Conservation (phyloP, 2,113 vertebrate genomes). For the Ctenodactylus gundi region DNA sequence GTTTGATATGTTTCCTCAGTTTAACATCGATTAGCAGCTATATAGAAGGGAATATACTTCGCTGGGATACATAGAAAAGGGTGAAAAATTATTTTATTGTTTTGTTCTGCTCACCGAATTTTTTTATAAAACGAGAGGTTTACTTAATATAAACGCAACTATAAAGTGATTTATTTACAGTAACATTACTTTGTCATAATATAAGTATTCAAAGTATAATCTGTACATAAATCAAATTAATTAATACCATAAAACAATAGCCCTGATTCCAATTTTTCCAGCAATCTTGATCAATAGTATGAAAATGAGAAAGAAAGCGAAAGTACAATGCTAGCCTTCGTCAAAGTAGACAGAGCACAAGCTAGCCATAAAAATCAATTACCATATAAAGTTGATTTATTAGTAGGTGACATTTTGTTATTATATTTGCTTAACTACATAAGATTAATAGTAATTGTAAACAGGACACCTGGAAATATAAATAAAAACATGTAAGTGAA, state of each 20-base stretch:
- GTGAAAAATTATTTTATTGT: conserved; percentile 62
- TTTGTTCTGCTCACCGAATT: conserved; percentile 62
- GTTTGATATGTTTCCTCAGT: neutral
- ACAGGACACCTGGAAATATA: conserved; percentile 9
- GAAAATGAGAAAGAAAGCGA: conserved; percentile 74
- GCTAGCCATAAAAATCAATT: conserved; percentile 73
- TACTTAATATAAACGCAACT: conserved; percentile 58
- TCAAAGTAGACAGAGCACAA: conserved; percentile 55
- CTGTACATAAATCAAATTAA: conserved; percentile 66
- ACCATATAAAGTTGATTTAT: conserved; percentile 61
- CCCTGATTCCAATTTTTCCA: conserved; percentile 39
- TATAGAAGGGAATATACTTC: neutral
- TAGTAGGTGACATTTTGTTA: conserved; percentile 53
- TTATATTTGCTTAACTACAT: conserved; percentile 52
- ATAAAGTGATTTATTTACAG: conserved; percentile 66
- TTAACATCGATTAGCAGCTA: conserved; percentile 2
- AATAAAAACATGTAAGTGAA: neutral
- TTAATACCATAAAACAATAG: conserved; percentile 58
- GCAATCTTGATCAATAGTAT: conserved; percentile 69
- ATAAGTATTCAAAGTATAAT: conserved; percentile 73
- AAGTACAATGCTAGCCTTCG: conserved; percentile 52
- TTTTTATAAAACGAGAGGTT: conserved; percentile 35
- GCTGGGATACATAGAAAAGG: neutral
- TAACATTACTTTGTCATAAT: conserved; percentile 62
- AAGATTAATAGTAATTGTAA: conserved; percentile 42